phyloP scores from a whole-genome alignment of 2,113 vertebrate genomes.

The Muntiacus muntjak region DNA sequence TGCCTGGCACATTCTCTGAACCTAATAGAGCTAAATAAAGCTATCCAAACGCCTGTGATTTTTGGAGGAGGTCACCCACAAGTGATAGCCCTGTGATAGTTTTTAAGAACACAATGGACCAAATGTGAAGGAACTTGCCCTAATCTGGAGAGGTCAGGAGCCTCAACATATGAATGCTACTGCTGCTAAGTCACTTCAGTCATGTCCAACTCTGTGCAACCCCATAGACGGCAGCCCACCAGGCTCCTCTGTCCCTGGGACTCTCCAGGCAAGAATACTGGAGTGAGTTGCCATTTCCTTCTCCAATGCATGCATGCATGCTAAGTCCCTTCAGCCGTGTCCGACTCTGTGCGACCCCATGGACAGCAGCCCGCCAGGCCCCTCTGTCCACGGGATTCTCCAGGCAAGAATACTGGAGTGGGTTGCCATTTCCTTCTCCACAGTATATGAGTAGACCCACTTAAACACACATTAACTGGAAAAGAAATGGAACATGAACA shows the following conservation, averaged over 20 bases:
- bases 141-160: background rate
- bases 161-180: background rate
- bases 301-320: background rate
- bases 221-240: background rate
- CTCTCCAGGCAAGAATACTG: background rate
- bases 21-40: conserved; percentile 52
- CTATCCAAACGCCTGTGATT: background rate
- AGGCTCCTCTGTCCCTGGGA: background rate
- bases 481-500: background rate
- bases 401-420: background rate
- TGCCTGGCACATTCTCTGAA: conserved; percentile 50
- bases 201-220: background rate
- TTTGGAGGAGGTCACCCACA: conserved; percentile 30
- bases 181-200: background rate
- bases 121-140: background rate
- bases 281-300: background rate
- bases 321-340: background rate
- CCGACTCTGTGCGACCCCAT: background rate
- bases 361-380: background rate
- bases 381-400: background rate
- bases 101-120: background rate
- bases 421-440: background rate
- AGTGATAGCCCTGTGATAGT: background rate
- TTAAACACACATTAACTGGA: background rate
- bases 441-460: background rate